Conservation (phyloP, 2,888 invertebrate species). For the Himalopsyche kuldschensis region DNA sequence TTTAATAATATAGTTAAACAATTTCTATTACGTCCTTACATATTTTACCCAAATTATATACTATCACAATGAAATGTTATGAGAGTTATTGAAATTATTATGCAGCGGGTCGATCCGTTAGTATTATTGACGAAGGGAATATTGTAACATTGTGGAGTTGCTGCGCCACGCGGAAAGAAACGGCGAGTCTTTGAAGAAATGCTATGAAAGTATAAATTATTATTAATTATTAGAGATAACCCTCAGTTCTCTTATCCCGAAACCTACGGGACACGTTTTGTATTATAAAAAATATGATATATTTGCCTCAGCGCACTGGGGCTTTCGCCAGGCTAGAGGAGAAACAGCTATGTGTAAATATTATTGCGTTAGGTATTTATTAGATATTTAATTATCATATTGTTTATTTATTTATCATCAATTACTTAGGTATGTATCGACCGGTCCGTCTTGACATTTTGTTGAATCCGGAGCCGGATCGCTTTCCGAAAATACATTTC, state of each 20-base stretch:
- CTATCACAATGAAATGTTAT: neutral
- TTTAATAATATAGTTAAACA: neutral
- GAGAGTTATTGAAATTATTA: neutral
- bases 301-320: neutral
- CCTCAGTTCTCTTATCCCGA: neutral
- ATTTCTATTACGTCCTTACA: neutral
- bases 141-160: no score
- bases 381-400: slow-evolving; percentile 58
- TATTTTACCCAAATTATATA: neutral
- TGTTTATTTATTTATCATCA: slow-evolving; percentile 56
- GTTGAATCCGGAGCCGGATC: neutral
- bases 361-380: slow-evolving; percentile 60
- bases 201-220: neutral
- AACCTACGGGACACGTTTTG: neutral
- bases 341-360: slow-evolving; percentile 53
- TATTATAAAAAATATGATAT: neutral
- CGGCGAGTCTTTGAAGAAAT: neutral
- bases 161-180: neutral
- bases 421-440: slow-evolving; percentile 27
- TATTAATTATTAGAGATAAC: neutral
- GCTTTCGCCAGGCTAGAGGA: slow-evolving; percentile 3
- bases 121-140: neutral
- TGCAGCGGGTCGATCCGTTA: neutral
- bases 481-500: slow-evolving; percentile 34
- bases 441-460: neutral